Base-by-base conservation (phyloP, 2,888 invertebrate species). In the Drosophila siamana region DNA sequence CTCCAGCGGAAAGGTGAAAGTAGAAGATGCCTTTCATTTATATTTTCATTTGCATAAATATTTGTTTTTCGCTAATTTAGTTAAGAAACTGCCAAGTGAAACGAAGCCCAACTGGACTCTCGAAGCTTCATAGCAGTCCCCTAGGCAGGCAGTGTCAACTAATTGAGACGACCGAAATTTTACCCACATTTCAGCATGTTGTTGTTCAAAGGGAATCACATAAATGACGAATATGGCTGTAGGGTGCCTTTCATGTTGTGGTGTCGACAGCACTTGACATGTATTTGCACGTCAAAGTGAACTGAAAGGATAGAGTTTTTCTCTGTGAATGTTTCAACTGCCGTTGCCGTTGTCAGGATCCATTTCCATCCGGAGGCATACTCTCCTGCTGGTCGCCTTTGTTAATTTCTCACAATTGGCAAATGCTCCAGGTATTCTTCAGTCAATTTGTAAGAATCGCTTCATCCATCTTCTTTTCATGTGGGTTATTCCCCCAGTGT, bases 21-120 rank as follows among this genome's bases (percentile, higher is more conserved):
- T 30, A 13, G 8, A 3, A 13, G 8, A 3, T 22, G 38, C 15
- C 22, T 33, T 40, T 46, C 7, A 13, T 59, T 44, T 33, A 28
- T 56, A 43, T 52, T 47, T 67, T 48, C 26, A 46, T 36, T 51
- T 57, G 33, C 48, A 44, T 57, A 43, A 68, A 57, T 54, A 69
- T 79, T 83, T 86, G 77, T 64, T 56, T 38, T 24, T 6, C 50
- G 33, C 33, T 64, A 68, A 87, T 78, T 69, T 43, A 3, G 54
- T 56, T 72, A 40, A 59, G 60, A 60, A 22, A 51, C 22, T 48
- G 40, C 4, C 1, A 9, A 38, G 46, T 22, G 6, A 2, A 50
- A 40, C 28, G 46, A 26, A 54, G 30, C 38, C 13, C 28, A 36
- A 11, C 9, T 26, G 28, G 15, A 48, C 40, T 60, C 63, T 38